These are phyloP conservation scores for Teinopalpus imperialis DNA, from an alignment of 2,888 invertebrate species.

Conservation along the genomic window DNA sequence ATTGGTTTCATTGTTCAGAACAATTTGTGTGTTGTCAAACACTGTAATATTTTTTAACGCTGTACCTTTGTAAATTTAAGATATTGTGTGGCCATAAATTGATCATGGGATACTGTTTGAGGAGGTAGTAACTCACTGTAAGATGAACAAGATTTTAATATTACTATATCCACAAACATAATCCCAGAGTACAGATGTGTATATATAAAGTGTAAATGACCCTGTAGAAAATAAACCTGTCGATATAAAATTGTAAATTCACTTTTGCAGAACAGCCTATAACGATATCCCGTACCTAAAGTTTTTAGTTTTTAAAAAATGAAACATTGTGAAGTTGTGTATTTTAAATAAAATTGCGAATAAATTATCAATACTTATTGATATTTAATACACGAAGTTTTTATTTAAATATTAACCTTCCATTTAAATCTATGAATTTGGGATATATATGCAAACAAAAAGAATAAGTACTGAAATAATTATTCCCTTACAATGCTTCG, in stretches of 20 bases:
- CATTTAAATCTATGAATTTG: slow-evolving; percentile 8
- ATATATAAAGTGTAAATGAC: slow-evolving; percentile 70
- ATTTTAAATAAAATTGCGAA: slow-evolving; percentile 82
- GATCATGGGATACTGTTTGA: slow-evolving; percentile 48
- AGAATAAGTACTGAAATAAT: neutral
- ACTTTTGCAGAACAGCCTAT: slow-evolving; percentile 66
- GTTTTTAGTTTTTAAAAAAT: slow-evolving; percentile 78
- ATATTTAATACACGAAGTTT: slow-evolving; percentile 61
- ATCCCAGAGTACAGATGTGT: slow-evolving; percentile 55
- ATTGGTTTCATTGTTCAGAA: slow-evolving; percentile 27
- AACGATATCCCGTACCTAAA: slow-evolving; percentile 76
- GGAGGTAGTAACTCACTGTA: slow-evolving; percentile 35
- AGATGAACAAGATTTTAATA: slow-evolving; percentile 16
- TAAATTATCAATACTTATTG: slow-evolving; percentile 79
- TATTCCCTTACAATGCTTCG: neutral
- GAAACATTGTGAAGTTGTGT: slow-evolving; percentile 80
- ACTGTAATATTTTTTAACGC: slow-evolving; percentile 56
- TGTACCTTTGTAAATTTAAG: slow-evolving; percentile 71
- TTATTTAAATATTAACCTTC: slow-evolving; percentile 23
- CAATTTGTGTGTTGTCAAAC: slow-evolving; percentile 40
- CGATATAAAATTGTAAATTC: slow-evolving; percentile 62
- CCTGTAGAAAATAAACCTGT: slow-evolving; percentile 65
- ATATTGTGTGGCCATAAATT: slow-evolving; percentile 76
- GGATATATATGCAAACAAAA: no score
- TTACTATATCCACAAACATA: slow-evolving; percentile 48